Percentiles rank a stretch among this genome's conserved stretches.
These are phyloP conservation scores for Biston betularia DNA, from an alignment of 2,888 invertebrate genomes.

Conservation along the genomic window DNA sequence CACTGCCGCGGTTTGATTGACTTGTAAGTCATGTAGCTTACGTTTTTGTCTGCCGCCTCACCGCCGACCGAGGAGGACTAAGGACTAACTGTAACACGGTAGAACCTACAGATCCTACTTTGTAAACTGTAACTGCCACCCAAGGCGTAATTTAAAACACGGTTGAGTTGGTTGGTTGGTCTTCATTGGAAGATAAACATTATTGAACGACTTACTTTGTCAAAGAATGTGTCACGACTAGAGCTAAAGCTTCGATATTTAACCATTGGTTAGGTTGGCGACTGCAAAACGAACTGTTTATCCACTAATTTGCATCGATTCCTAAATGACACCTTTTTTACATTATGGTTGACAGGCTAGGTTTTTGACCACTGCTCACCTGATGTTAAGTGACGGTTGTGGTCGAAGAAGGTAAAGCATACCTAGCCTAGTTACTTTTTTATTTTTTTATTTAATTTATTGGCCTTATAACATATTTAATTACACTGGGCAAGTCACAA, in stretches of 20 bases:
- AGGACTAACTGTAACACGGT: conserved; percentile 22
- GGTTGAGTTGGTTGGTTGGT: no score
- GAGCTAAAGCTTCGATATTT: no score
- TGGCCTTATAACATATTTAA: no score
- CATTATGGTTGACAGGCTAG: no score
- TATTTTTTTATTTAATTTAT: no score
- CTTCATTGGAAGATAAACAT: background rate
- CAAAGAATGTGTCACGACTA: background rate
- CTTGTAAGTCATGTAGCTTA: conserved; percentile 59
- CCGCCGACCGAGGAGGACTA: conserved; percentile 12
- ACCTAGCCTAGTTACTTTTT: no score
- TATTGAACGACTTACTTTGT: background rate
- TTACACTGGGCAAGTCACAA: no score
- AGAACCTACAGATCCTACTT: background rate
- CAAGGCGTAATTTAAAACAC: conserved; percentile 11
- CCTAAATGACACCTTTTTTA: no score
- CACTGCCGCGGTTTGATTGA: conserved; percentile 72
- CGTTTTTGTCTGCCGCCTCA: conserved; percentile 28
- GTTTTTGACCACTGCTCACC: no score
- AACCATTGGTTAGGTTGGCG: background rate
- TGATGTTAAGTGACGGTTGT: no score
- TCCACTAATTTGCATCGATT: no score
- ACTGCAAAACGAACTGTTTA: background rate
- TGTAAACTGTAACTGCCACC: conserved; percentile 8
- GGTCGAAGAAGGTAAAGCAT: no score